A percentile compares a stretch with the other conserved stretches of the same genome.
Evolutionary conservation across 2,797 vertebrate genomes (phyloP).

Genomic region (Sebastiscus tertius): DNA sequence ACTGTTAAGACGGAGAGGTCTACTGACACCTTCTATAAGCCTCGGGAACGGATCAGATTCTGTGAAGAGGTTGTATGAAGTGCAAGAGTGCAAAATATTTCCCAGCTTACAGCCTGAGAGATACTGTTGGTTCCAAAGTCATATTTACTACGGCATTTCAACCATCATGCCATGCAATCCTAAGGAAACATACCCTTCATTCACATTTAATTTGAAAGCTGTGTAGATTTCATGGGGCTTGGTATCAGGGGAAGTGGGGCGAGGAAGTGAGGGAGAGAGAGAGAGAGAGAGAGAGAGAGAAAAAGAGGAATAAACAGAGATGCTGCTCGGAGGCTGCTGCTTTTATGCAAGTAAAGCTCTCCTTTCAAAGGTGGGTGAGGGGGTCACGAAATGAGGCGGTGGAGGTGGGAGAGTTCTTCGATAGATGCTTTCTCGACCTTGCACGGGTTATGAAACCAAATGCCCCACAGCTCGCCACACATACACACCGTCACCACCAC

Average conservation of each 20-base stretch:
- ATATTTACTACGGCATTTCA: constrained; percentile 73
- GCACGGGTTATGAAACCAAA: constrained; percentile 44
- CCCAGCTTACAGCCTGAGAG: constrained; percentile 58
- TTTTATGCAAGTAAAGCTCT: constrained; percentile 76
- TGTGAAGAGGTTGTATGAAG: constrained; percentile 65
- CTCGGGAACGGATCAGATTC: constrained; percentile 56
- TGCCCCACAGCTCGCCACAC: constrained; percentile 5
- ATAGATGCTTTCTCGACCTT: constrained; percentile 50
- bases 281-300: constrained; percentile 16
- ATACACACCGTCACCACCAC: neutral
- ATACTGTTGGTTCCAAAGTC: constrained; percentile 74
- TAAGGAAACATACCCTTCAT: constrained; percentile 78
- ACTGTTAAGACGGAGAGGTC: constrained; percentile 15
- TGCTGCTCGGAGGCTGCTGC: constrained; percentile 64
- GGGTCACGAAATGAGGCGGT: constrained; percentile 53
- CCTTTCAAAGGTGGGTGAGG: constrained; percentile 58
- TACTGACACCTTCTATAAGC: constrained; percentile 49
- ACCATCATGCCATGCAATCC: constrained; percentile 72
- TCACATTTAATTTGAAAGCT: constrained; percentile 82
- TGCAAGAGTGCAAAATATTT: constrained; percentile 64
- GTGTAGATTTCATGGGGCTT: constrained; percentile 77
- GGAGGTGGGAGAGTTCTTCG: constrained; percentile 44
- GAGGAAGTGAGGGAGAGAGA: constrained; percentile 45
- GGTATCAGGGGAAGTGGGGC: constrained; percentile 54
- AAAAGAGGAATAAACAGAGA: constrained; percentile 68